These are phyloP conservation scores for Microplitis manilae DNA, from an alignment of 2,888 invertebrate species.

Conservation along the genomic window DNA sequence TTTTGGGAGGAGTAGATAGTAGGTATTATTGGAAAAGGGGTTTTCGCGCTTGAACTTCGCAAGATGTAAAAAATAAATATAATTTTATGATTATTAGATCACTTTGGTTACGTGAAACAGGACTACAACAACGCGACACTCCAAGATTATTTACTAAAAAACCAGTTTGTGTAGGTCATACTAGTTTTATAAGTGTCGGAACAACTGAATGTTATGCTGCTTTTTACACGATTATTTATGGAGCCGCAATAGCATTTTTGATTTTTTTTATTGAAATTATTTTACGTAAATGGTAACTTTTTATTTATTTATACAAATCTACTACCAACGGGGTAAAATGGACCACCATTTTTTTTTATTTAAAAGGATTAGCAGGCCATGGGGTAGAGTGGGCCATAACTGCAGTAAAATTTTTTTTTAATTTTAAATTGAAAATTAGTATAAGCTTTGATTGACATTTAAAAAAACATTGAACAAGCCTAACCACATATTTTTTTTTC, in stretches of 20 bases:
- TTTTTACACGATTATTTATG: slow-evolving; percentile 73
- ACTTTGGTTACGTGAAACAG: slow-evolving; percentile 75
- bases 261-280: slow-evolving; percentile 65
- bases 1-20: no score
- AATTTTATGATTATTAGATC: slow-evolving; percentile 57
- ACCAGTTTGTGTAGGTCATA: slow-evolving; percentile 75
- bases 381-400: no score
- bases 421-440: no score
- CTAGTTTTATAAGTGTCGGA: slow-evolving; percentile 78
- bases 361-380: no score
- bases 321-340: no score
- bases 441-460: no score
- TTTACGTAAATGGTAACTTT: slow-evolving; percentile 49
- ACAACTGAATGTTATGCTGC: slow-evolving; percentile 75
- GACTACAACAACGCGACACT: slow-evolving; percentile 75
- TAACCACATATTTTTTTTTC: no score
- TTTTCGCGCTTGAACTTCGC: slow-evolving; percentile 37
- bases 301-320: background rate
- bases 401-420: no score
- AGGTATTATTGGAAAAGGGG: background rate
- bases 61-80: background rate
- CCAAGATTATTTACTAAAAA: slow-evolving; percentile 75
- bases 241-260: slow-evolving; percentile 70
- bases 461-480: no score
- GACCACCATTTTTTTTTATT: no score